Evolutionary conservation across 2,797 vertebrate genomes (phyloP), one percentile per base, ranked within the genome.

Genomic region (Sebastes flavidus): DNA sequence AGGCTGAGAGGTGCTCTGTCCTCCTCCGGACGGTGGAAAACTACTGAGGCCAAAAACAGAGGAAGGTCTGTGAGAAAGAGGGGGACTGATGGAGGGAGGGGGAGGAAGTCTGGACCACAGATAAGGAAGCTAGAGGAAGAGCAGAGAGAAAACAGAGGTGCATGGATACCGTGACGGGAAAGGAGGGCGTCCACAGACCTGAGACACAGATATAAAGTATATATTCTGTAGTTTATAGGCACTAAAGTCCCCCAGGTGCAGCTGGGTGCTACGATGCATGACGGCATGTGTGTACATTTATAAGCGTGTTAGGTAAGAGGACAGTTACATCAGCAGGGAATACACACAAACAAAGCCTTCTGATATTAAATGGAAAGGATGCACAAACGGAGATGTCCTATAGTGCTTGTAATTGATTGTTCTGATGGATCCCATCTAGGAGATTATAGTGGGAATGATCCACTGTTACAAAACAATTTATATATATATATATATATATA

Each of bases 51-150:
- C 77, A 87, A 88, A 52, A 90, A 92, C 86, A 90, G 88, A 90
- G 89, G 83, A 89, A 87, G 86, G 90, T 87, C 90, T 93, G 93
- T 94, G 88, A 92, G 86, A 90, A 85, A 81, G 69, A 81, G 78
- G 81, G 89, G 68, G 80, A 83, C 63, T 54, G 75, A 75, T 79
- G 72, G 68, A 80, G 78, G 80, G 85, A 83, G 65, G 58, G 72
- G 82, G 78, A 94, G 95, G 95, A 96, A 95, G 94, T 96, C 94
- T 95, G 95, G 90, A 82, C 83, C 69, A 71, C 56, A 90, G 95
- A 96, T 95, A 96, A 96, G 95, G 84, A 91, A 84, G 77, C 2
- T 14, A 88, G 88, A 92, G 93, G 94, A 94, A 91, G 92, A 94
- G 88, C 74, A 69, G 67, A 87, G 82, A 86, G 86, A 88, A 90